Conservation (phyloP, 2,113 vertebrate species). For the Callopanchax toddi region DNA sequence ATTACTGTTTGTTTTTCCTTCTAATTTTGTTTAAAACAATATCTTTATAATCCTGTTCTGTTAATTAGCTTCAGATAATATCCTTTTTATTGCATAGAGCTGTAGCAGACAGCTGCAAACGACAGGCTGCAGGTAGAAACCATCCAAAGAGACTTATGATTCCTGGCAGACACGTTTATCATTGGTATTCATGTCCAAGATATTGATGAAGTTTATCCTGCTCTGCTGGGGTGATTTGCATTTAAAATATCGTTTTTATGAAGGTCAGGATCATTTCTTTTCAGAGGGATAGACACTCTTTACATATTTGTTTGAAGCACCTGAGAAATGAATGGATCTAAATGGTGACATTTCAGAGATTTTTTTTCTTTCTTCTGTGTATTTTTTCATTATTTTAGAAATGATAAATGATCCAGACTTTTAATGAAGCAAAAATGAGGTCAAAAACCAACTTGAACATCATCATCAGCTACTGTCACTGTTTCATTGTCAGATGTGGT, state of each 20-base stretch:
- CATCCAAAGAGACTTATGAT: constrained; percentile 63
- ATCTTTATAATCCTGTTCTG: neutral
- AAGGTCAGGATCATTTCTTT: constrained; percentile 82
- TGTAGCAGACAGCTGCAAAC: neutral
- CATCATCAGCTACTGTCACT: constrained; percentile 66
- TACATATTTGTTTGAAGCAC: constrained; percentile 75
- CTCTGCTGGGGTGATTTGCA: constrained; percentile 70
- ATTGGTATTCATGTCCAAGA: constrained; percentile 69
- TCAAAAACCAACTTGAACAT: constrained; percentile 61
- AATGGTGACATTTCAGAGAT: constrained; percentile 77
- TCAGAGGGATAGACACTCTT: constrained; percentile 64
- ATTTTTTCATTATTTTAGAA: constrained; percentile 71
- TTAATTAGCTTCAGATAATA: neutral
- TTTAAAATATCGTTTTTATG: constrained; percentile 77
- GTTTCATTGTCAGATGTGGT: constrained; percentile 69
- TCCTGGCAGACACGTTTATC: constrained; percentile 64
- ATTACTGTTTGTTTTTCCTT: constrained; percentile 4
- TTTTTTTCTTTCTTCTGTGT: constrained; percentile 65
- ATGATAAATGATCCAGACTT: constrained; percentile 70
- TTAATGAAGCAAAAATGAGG: constrained; percentile 71
- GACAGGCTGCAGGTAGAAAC: constrained; percentile 2
- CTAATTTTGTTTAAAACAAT: neutral
- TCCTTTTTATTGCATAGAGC: neutral
- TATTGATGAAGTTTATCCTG: constrained; percentile 72
- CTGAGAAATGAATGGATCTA: constrained; percentile 75